These are phyloP conservation scores for Aurelia sp. DNA, from an alignment of 30 jellyfish, hydroid and myxozoan genomes.

Conservation along the genomic window DNA sequence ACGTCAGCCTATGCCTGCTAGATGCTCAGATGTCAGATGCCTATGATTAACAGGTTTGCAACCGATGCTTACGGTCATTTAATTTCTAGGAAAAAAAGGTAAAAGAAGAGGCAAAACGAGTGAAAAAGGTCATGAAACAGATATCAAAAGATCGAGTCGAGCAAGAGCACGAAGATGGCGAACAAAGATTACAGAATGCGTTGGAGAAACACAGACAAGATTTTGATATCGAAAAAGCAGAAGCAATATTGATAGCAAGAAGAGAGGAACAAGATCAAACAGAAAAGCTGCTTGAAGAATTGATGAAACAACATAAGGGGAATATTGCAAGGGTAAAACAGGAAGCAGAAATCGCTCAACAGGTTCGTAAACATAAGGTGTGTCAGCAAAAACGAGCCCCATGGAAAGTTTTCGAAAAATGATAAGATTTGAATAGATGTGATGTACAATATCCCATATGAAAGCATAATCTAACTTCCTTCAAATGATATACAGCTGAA, in stretches of 20 bases:
- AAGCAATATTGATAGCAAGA: conserved; percentile 20
- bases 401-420: background rate
- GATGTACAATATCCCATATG: too few species aligned
- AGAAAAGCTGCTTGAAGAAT: conserved; percentile 7
- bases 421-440: too few species aligned
- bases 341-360: conserved; percentile 28
- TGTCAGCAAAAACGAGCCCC: background rate
- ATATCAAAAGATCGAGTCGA: conserved; percentile 45
- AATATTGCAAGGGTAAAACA: conserved; percentile 12
- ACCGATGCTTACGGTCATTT: background rate
- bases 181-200: conserved; percentile 7
- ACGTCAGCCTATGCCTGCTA: too few species aligned
- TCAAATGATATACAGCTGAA: too few species aligned
- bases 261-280: conserved; percentile 45
- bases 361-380: conserved; percentile 21
- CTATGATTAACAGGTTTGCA: too few species aligned
- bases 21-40: too few species aligned
- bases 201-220: conserved; percentile 18
- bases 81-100: conserved; percentile 1
- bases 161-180: conserved; percentile 62
- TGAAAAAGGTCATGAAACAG: conserved; percentile 31
- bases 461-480: too few species aligned
- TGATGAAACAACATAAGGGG: conserved; percentile 40
- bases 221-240: conserved; percentile 36
- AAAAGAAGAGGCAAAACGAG: conserved; percentile 45